Conservation (phyloP, 92 coral and sea anemone species). For the Parazoanthus atlanticus region DNA sequence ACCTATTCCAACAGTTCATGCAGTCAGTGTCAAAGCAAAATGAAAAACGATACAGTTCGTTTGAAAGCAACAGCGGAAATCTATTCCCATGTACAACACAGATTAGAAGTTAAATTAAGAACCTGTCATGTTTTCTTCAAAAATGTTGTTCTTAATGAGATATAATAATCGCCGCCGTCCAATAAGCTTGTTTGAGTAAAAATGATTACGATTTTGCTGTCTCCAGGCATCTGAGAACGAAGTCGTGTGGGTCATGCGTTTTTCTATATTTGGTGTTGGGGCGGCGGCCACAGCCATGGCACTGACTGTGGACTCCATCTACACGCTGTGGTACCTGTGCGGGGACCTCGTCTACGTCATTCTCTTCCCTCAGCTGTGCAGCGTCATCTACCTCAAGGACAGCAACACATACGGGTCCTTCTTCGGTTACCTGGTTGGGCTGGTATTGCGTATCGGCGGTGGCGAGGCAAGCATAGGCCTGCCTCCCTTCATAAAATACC, state of each 20-base stretch:
- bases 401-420: conserved; percentile 90
- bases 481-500: conserved; percentile 75
- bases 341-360: conserved; percentile 92
- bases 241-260: conserved; percentile 87
- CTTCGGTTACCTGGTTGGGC: conserved; percentile 75
- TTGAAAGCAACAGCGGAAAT: too few species aligned
- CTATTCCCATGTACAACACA: too few species aligned
- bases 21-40: too few species aligned
- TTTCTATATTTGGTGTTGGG: conserved; percentile 84
- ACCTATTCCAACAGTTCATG: too few species aligned
- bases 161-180: too few species aligned
- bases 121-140: too few species aligned
- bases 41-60: too few species aligned
- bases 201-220: not conserved
- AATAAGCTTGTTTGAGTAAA: too few species aligned
- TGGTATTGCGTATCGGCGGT: conserved; percentile 79
- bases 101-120: too few species aligned
- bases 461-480: conserved; percentile 79
- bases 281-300: conserved; percentile 86
- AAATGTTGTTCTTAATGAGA: too few species aligned
- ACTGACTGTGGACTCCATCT: conserved; percentile 79
- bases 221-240: conserved; percentile 85
- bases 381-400: conserved; percentile 76
- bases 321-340: conserved; percentile 84
- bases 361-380: conserved; percentile 91